Evolutionary conservation across 30 jellyfish, hydroid and myxozoan species (phyloP).

Genomic region (Euphysa ruthae): DNA sequence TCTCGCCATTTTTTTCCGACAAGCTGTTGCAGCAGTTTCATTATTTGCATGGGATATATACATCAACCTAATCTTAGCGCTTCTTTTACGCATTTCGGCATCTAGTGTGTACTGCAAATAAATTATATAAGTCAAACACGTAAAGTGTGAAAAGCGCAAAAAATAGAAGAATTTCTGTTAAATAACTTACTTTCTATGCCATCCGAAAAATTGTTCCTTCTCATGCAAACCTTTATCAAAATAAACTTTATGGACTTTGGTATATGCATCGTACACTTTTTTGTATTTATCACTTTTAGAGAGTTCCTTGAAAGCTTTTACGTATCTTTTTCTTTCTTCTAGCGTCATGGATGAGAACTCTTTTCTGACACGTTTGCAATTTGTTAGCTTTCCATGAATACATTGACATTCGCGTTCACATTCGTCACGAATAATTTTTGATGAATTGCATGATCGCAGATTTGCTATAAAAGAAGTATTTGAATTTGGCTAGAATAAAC

Average conservation of each 20-base stretch:
- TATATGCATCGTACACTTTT: slow-evolving; percentile 21
- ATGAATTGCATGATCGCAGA: neutral
- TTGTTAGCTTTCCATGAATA: slow-evolving; percentile 43
- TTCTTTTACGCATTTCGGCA: no score
- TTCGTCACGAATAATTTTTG: slow-evolving; percentile 37
- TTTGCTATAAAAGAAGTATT: no score
- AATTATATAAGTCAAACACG: no score
- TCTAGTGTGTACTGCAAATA: no score
- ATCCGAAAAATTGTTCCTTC: slow-evolving; percentile 57
- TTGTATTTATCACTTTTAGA: slow-evolving; percentile 52
- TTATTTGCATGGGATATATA: no score
- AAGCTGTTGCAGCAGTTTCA: no score
- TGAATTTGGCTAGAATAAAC: no score
- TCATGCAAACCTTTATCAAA: slow-evolving; percentile 48
- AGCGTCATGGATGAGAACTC: slow-evolving; percentile 70
- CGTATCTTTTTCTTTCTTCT: slow-evolving; percentile 55
- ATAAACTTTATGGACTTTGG: slow-evolving; percentile 29
- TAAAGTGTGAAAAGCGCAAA: no score
- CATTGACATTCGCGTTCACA: slow-evolving; percentile 75
- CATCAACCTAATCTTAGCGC: no score
- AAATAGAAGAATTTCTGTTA: no score
- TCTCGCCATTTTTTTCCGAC: no score
- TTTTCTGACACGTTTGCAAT: slow-evolving; percentile 70
- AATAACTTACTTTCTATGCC: slow-evolving; percentile 73
- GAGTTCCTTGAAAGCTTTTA: slow-evolving; percentile 28